Evolutionary conservation across 2,797 vertebrate genomes (phyloP), one percentile per base, ranked within the genome.

Genomic region (Apodemus agrarius): DNA sequence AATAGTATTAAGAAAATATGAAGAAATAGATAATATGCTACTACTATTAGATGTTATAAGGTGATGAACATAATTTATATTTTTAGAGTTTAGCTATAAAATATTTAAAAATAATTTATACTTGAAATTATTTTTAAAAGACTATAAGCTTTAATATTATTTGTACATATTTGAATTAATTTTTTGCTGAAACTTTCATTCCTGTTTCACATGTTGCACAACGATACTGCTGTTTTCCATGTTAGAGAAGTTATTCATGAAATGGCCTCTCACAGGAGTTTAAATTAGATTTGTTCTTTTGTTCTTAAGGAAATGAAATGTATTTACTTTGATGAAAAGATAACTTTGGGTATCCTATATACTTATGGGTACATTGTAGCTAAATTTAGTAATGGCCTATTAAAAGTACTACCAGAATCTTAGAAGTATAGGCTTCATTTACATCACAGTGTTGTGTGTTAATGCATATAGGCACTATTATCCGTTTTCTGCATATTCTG

Each of bases 1-100:
- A 74, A 80, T 88, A 79, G 2, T 92, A 57, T 95, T 75, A 40
- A 91, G 76, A 91, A 96, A 97, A 96, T 95, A 93, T 97, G 97
- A 90, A 83, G 75, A 79, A 89, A 26, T 52, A 75, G 31, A 37
- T 31, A 9, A 21, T 43, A 85, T 43, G 21, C 7, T 29, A 49
- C 49, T 88, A 65, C 34, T 43, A 46, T 19, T 74, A 22, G 19
- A 19, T 31, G 3, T 81, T 76, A 67, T 0, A 72, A 40, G 52
- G 3, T 90, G 43, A 26, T 76, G 37, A 74, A n/a, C 3, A 43
- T 85, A 86, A 74, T 57, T 31, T 76, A 0, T 37, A 34, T 67
- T 52, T 86, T 89, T 24, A 87, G 43, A 96, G 72, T 78, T 13
- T 91, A 57, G 93, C 82, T 97, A 72, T 4, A 80, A 67, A 87